Conservation (phyloP, 2,888 invertebrate species). For the Sisyra terminalis region DNA sequence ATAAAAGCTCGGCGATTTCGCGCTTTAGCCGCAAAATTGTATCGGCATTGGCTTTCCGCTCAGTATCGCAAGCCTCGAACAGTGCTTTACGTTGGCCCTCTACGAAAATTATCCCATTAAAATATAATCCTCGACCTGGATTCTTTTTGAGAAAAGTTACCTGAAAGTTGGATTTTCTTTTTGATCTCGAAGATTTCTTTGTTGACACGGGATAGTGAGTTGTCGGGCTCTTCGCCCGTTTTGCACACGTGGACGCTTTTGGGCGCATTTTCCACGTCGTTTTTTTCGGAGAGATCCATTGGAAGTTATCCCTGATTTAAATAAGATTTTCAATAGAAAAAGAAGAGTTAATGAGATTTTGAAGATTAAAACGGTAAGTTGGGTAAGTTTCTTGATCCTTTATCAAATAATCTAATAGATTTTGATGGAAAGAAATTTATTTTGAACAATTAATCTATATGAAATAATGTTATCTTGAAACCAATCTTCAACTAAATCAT, state of each 20-base stretch:
- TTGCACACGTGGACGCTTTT: background rate
- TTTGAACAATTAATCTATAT: too few relatives aligned
- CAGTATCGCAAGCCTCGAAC: conserved; percentile 63
- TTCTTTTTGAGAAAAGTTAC: conserved; percentile 26
- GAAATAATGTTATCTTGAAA: too few relatives aligned
- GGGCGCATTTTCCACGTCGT: background rate
- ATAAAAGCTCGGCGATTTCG: conserved; percentile 46
- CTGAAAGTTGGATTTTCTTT: conserved; percentile 72
- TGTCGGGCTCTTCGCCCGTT: conserved; percentile 22
- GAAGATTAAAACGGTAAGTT: too few relatives aligned
- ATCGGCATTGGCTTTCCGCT: conserved; percentile 52
- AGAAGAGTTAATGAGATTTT: too few relatives aligned
- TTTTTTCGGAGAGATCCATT: background rate
- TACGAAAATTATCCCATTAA: conserved; percentile 26
- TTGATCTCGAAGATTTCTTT: conserved; percentile 70
- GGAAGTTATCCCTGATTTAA: too few relatives aligned
- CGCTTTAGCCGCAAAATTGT: conserved; percentile 55
- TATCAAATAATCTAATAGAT: too few relatives aligned
- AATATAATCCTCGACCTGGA: background rate
- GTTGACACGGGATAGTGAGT: conserved; percentile 39
- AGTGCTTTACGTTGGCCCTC: conserved; percentile 76
- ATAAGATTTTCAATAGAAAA: too few relatives aligned
- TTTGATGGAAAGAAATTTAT: too few relatives aligned
- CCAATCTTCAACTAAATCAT: too few relatives aligned
- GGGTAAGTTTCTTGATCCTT: too few relatives aligned